Evolutionary conservation across 2,113 vertebrate genomes (phyloP).

Genomic region (Lamprotornis superbus): DNA sequence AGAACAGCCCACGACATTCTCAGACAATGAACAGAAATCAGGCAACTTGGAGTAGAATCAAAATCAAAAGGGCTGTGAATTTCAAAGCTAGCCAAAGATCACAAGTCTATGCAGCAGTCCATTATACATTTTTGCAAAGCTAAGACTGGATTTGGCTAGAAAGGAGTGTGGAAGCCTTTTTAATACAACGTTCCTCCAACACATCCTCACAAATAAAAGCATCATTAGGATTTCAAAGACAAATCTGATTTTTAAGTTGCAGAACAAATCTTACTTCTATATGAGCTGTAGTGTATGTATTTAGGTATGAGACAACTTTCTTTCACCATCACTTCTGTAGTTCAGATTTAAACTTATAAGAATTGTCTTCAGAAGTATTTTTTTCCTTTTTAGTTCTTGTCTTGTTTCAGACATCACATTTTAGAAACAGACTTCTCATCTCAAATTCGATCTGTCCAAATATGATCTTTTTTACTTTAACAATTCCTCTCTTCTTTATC

Average conservation of each 20-base stretch:
- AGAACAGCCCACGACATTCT: not conserved
- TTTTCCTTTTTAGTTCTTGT: not conserved
- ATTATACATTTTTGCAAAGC: not conserved
- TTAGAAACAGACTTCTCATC: not conserved
- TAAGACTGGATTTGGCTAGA: not conserved
- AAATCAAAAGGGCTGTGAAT: not conserved
- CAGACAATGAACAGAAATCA: not conserved
- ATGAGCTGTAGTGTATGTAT: not conserved
- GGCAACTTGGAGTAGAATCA: not conserved
- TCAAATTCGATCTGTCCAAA: not conserved
- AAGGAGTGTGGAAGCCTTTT: not conserved
- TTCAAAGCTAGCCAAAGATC: not conserved
- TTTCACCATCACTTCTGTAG: not conserved
- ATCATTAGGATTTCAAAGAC: not conserved
- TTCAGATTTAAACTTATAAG: not conserved
- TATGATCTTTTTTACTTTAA: not conserved
- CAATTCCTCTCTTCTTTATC: not conserved
- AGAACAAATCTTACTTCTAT: not conserved
- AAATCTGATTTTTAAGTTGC: not conserved
- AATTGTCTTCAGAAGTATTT: not conserved
- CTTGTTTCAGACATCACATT: not conserved
- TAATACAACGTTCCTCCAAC: not conserved
- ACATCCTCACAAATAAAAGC: not conserved
- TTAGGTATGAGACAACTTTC: not conserved
- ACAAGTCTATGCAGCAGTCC: accelerated